Base-by-base conservation (phyloP, 2,888 invertebrate species). In the Napeogenes inachia region DNA sequence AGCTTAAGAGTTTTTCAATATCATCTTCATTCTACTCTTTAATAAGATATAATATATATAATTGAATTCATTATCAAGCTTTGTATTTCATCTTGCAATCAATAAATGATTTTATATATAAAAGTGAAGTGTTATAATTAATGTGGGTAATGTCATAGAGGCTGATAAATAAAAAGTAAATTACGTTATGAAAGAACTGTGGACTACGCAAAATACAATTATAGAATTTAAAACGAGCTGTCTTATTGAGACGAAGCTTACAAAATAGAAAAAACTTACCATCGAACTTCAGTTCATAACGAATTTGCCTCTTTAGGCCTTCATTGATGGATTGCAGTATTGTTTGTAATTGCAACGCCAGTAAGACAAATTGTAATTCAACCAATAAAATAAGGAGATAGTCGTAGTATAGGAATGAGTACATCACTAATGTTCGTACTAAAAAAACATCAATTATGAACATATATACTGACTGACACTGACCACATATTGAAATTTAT, bases 331-430 rank as follows among this genome's bases (percentile, higher is more conserved):
- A 35, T 21, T 50, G 21, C 13, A 67, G 46, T 3, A 64, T 45
- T n/a, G 54, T 50, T n/a, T 57, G 57, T 2, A 64, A 33, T 30
- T 61, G 33, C 5, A 38, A 45, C 8, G 67, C 67, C 10, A 56
- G 50, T 21, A 64, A 33, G 12, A 57, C 42, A 33, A 67, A 67
- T 45, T 67, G 67, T 12, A 67, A 47, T 45, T 62, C 38, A 6
- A 62, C 38, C 21, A 67, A 47, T 13, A 62, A n/a, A 32, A 61
- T 57, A 13, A 63, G 46, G 4, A 63, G 38, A 57, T 64, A 67
- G 50, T 62, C 64, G 32, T 62, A 54, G 13, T 56, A 67, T 12
- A 64, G 60, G 21, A 64, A 56, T 4, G 61, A 67, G 13, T 62
- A 62, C 59, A 67, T 55, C 4, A 61, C 3, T 10, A 59, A 30